Evolutionary conservation across 2,797 vertebrate genomes (phyloP), one percentile per base, ranked within the genome.

Genomic region (Podarcis siculus): DNA sequence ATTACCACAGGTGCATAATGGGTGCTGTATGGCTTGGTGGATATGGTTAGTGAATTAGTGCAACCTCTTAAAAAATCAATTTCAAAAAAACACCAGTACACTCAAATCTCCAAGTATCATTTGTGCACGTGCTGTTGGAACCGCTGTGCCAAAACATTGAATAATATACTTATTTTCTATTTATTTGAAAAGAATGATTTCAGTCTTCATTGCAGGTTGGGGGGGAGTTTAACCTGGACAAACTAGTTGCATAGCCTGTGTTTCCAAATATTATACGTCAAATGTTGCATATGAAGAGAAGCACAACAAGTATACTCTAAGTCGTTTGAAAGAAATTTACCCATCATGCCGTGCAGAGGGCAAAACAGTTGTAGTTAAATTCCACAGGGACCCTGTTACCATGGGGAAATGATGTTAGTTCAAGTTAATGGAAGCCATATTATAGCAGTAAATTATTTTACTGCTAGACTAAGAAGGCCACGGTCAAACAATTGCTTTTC

Each of bases 401-500:
- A 92, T 86, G 92, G 94, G 94, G 95, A 97, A 96, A 96, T 95
- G 5, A 96, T 96, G 96, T 97, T 95, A 97, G 95, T 93, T 89
- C 78, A 95, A 95, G 95, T 94, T 97, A 97, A 97, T 96, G 95
- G 96, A 97, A 97, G 95, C 94, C 95, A 94, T 96, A 97, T 96
- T 96, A 96, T 79, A 96, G 78, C 94, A 95, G 95, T 95, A 97
- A 97, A 95, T 89, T 85, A 97, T 96, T 97, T 97, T 97, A 96
- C 96, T 97, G 92, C 93, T 95, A 95, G 93, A 92, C 96, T 96
- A 91, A 95, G 94, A 96, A 97, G 96, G 97, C 95, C 95, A 95
- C 95, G 96, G 96, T 96, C 97, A 97, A 97, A 97, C 96, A 97
- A 97, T 96, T 95, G 96, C 95, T 95, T 95, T 96, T 91, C 90